Percentiles rank a stretch among this genome's conserved stretches.
These are phyloP conservation scores for Drosophila takahashii DNA, from an alignment of 1,140 invertebrate genomes.

Conservation along the genomic window DNA sequence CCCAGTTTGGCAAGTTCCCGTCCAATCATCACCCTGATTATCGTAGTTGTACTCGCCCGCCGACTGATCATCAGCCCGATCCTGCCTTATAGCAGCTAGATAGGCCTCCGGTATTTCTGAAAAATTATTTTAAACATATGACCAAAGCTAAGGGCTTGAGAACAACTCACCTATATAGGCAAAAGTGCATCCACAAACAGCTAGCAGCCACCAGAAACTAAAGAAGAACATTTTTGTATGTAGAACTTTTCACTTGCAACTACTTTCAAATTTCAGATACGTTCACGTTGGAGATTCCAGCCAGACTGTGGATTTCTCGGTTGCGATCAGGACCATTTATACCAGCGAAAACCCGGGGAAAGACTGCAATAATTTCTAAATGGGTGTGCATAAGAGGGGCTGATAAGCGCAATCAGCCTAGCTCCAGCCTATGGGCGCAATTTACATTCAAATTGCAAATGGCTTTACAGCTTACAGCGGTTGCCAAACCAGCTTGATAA, in stretches of 20 bases:
- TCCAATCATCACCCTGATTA: slow-evolving; percentile 66
- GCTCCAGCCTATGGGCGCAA: slow-evolving; percentile 35
- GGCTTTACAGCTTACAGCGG: slow-evolving; percentile 26
- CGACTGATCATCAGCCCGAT: slow-evolving; percentile 26
- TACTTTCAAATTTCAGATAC: slow-evolving; percentile 23
- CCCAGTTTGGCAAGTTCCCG: slow-evolving; percentile 48
- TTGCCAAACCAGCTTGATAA: slow-evolving; percentile 59
- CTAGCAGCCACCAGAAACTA: slow-evolving; percentile 26
- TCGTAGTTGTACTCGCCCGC: slow-evolving; percentile 67
- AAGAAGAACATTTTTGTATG: slow-evolving; percentile 21
- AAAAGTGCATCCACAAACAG: slow-evolving; percentile 6
- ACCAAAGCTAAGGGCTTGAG: no score
- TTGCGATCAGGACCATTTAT: slow-evolving; percentile 52
- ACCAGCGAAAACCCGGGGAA: slow-evolving; percentile 19
- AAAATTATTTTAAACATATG: not conserved
- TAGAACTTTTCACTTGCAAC: not conserved
- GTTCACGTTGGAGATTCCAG: slow-evolving; percentile 32
- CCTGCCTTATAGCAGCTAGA: slow-evolving; percentile 29
- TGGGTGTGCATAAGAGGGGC: slow-evolving; percentile 33
- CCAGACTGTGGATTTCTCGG: slow-evolving; percentile 40
- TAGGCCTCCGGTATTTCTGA: slow-evolving; percentile 46
- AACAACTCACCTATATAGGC: slow-evolving; percentile 27
- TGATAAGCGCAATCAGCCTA: slow-evolving; percentile 37
- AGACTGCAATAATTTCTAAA: slow-evolving; percentile 18
- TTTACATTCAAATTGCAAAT: slow-evolving; percentile 63